Evolutionary conservation across 2,888 invertebrate species (phyloP), one percentile per base, ranked within the genome.

Genomic region (Amblyjoppa fuscipennis): DNA sequence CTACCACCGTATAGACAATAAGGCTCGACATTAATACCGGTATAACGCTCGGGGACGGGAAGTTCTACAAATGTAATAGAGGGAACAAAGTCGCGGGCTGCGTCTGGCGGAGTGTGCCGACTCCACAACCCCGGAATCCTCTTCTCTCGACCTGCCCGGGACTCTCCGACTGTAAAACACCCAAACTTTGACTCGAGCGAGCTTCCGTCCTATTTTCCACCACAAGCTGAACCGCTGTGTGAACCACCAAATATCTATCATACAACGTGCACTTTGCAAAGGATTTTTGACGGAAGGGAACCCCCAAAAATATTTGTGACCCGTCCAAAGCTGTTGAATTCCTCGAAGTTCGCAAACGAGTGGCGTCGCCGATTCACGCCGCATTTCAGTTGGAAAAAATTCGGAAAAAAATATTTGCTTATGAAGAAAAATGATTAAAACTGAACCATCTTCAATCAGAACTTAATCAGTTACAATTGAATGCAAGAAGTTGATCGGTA

Each of bases 51-150:
- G 28, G 45, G 49, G 6, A 45, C 20, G 64, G 11, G 41, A 64
- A 75, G 64, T 49, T 75, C 61, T 64, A 49, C 34, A 64, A 49
- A 49, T 75, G 49, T 64, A 61, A 51, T 49, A 34, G 49, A 64
- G 11, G 49, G 25, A 49, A 75, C 49, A 75, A 64, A 75, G 75
- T 61, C 64, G 34, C 28, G 20, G 41, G n/a, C 61, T 34, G 20
- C 20, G 16, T 20, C 16, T 3, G 4, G 61, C 5, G 31, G 28
- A 28, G 25, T 61, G 25, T 20, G 51, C 56, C 16, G 34, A 6
- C n/a, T 16, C 61, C 4, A 16, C 61, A 16, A 16, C 9, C 59
- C 59, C 25, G 4, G 9, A 59, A 2, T 28, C 25, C 59, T 59
- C 59, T 59, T 59, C 11, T 28, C 59, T 25, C 56, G 13, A 11